phyloP scores from a whole-genome alignment of 2,888 invertebrate genomes.

The Lordiphosa fenestrarum region DNA sequence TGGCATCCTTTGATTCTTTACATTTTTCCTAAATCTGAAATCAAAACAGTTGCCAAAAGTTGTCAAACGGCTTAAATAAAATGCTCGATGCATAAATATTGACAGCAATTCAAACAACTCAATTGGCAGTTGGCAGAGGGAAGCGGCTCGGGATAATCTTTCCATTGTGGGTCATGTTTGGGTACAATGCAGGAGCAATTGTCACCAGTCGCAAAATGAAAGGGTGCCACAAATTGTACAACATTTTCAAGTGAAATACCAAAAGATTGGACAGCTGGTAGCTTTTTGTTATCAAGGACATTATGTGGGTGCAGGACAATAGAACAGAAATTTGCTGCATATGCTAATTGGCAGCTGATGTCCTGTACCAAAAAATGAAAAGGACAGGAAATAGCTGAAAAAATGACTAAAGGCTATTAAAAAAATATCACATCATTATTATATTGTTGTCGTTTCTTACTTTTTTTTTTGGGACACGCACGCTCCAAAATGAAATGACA shows the following conservation, averaged over 20 bases:
- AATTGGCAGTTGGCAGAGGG: slow-evolving; percentile 3
- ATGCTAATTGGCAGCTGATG: slow-evolving; percentile 46
- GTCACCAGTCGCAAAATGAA: slow-evolving; percentile 13
- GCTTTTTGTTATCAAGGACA: slow-evolving; percentile 15
- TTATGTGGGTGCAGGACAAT: slow-evolving; percentile 53
- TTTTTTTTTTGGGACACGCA: slow-evolving; percentile 49
- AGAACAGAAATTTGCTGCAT: slow-evolving; percentile 31
- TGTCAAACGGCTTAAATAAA: slow-evolving; percentile 16
- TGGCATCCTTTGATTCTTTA: too few species aligned
- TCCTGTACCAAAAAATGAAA: neutral
- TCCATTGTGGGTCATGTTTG: slow-evolving; percentile 50
- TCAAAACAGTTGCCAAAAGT: slow-evolving; percentile 28
- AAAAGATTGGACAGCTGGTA: slow-evolving; percentile 33
- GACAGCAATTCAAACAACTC: slow-evolving; percentile 42
- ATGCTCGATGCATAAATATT: slow-evolving; percentile 15
- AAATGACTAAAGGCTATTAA: slow-evolving; percentile 13
- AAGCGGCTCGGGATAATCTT: slow-evolving; percentile 35
- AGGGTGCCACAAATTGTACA: slow-evolving; percentile 22
- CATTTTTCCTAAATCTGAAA: slow-evolving; percentile 1
- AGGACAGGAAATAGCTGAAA: slow-evolving; percentile 23
- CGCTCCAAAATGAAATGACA: slow-evolving; percentile 63
- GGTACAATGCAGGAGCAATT: slow-evolving; percentile 45
- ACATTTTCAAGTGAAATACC: slow-evolving; percentile 9
- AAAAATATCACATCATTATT: slow-evolving; percentile 17
- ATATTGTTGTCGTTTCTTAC: slow-evolving; percentile 20